A percentile compares a stretch with the other conserved stretches of the same genome.
These are phyloP conservation scores for Nymphalis polychloros DNA, from an alignment of 2,888 invertebrate species.

Conservation along the genomic window DNA sequence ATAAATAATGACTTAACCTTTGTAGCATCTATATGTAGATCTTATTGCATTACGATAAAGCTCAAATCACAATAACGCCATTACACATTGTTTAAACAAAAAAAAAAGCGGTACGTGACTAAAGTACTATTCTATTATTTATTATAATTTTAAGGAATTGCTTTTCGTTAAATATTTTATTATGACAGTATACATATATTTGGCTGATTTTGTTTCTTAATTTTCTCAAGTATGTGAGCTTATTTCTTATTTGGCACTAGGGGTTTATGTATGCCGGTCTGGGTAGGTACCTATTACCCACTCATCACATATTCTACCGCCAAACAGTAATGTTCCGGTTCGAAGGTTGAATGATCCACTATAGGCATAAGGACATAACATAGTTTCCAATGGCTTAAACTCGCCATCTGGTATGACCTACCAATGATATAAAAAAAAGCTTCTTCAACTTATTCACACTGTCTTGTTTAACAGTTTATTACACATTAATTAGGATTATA, in stretches of 20 bases:
- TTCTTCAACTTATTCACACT: constrained; percentile 7
- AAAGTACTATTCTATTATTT: constrained; percentile 7
- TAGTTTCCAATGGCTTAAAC: too few species aligned
- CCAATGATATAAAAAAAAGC: neutral
- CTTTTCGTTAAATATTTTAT: neutral
- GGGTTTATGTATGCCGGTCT: too few species aligned
- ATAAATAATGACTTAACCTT: constrained; percentile 14
- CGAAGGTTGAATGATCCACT: too few species aligned
- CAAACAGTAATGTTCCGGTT: too few species aligned
- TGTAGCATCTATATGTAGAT: neutral
- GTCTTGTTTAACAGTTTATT: constrained; percentile 21
- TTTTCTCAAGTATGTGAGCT: too few species aligned
- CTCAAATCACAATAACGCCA: constrained; percentile 4
- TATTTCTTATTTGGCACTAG: too few species aligned
- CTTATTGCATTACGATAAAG: neutral
- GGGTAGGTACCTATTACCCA: too few species aligned
- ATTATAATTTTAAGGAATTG: neutral
- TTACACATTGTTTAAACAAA: constrained; percentile 5
- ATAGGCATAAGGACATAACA: too few species aligned
- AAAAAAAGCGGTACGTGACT: constrained; percentile 6
- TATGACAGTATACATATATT: too few species aligned
- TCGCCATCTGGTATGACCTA: too few species aligned
- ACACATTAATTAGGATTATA: constrained; percentile 35
- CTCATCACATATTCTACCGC: neutral
- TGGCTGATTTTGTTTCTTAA: neutral